A percentile compares a stretch with the other conserved stretches of the same genome.
Conservation (phyloP, 2,888 invertebrate genomes). For the Synanthedon andrenaeformis region DNA sequence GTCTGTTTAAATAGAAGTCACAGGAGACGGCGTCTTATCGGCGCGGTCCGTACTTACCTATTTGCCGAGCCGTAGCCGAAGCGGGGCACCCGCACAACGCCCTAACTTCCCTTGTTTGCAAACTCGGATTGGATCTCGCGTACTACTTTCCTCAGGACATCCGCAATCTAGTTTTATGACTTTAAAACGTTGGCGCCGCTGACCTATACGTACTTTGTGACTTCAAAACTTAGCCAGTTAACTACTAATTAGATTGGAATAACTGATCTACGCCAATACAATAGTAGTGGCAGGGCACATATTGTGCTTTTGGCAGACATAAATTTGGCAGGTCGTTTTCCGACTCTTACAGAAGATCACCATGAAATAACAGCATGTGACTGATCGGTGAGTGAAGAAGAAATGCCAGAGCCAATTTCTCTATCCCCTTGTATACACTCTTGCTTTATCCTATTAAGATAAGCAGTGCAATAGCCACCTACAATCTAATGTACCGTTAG, state of each 20-base stretch:
- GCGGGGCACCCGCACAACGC: constrained; percentile 30
- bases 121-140: constrained; percentile 67
- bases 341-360: too few species aligned
- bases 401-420: too few species aligned
- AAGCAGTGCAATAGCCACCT: too few species aligned
- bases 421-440: too few species aligned
- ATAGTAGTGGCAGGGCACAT: too few species aligned
- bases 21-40: constrained; percentile 61
- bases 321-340: not conserved
- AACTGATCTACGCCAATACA: too few species aligned
- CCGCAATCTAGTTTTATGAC: constrained; percentile 65
- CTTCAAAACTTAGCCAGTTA: not conserved
- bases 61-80: constrained; percentile 44
- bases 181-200: constrained; percentile 49
- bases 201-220: constrained; percentile 23
- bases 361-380: too few species aligned
- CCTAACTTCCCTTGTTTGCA: constrained; percentile 68
- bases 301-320: not conserved
- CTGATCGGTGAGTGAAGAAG: too few species aligned
- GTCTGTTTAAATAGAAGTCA: constrained; percentile 65
- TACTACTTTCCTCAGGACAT: constrained; percentile 61
- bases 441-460: too few species aligned
- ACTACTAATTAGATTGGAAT: too few species aligned
- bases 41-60: constrained; percentile 43
- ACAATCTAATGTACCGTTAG: too few species aligned